Percentiles rank a stretch among this genome's conserved stretches.
Evolutionary conservation across 2,797 vertebrate species (phyloP).

Genomic region (Sebastes hubbsi): DNA sequence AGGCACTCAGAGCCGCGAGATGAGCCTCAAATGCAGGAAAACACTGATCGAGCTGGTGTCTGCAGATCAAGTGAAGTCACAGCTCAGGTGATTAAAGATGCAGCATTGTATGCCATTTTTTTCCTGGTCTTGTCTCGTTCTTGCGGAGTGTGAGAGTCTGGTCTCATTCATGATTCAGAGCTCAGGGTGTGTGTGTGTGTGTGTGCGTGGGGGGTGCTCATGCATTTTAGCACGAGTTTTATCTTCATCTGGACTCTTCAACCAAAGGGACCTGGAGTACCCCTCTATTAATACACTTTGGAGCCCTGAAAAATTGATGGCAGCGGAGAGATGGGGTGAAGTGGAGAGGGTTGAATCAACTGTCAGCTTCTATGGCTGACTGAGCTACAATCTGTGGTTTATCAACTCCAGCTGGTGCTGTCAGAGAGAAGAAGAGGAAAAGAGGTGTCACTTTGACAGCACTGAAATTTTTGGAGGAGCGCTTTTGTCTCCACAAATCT

Average conservation of each 20-base stretch:
- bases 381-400: conserved; percentile 65
- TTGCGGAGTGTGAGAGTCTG: conserved; percentile 69
- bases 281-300: conserved; percentile 76
- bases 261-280: conserved; percentile 56
- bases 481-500: conserved; percentile 52
- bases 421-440: conserved; percentile 51
- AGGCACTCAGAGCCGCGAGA: conserved; percentile 57
- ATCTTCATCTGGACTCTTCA: conserved; percentile 66
- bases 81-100: conserved; percentile 80
- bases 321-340: conserved; percentile 58
- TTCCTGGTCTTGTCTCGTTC: conserved; percentile 63
- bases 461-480: conserved; percentile 39
- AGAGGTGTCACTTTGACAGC: conserved; percentile 60
- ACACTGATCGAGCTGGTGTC: conserved; percentile 72
- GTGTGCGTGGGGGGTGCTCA: conserved; percentile 22
- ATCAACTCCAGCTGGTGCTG: conserved; percentile 68
- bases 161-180: conserved; percentile 84
- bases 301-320: conserved; percentile 75
- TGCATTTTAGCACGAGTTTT: conserved; percentile 73
- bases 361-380: conserved; percentile 59
- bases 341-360: conserved; percentile 69
- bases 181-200: conserved; percentile 5
- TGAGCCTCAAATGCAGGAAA: conserved; percentile 61
- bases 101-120: conserved; percentile 70
- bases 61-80: conserved; percentile 79